These are phyloP conservation scores for Drosophila pseudotakahashii DNA, from an alignment of 2,888 invertebrate genomes.

Conservation along the genomic window DNA sequence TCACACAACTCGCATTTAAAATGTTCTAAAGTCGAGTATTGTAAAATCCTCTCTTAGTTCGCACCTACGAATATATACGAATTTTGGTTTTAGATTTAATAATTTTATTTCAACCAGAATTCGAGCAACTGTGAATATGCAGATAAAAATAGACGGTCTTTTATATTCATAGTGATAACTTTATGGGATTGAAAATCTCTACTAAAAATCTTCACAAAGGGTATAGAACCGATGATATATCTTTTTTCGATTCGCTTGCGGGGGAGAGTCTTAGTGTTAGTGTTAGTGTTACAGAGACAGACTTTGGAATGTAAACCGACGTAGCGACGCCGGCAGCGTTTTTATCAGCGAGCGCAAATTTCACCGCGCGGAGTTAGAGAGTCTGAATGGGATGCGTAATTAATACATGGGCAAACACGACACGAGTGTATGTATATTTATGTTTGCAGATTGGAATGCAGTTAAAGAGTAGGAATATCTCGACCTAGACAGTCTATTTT, in stretches of 20 bases:
- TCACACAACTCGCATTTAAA: background rate
- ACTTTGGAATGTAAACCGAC: constrained; percentile 77
- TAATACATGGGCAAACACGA: constrained; percentile 25
- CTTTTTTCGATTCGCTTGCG: no score
- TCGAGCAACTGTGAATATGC: no score
- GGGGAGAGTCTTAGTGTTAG: constrained; percentile 2
- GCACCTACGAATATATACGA: background rate
- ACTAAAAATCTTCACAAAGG: background rate
- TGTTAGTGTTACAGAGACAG: background rate
- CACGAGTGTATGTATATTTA: background rate
- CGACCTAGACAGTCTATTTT: constrained; percentile 48
- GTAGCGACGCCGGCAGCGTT: constrained; percentile 44
- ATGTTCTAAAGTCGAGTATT: background rate
- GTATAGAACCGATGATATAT: background rate
- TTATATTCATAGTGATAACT: no score
- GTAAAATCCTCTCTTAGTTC: background rate
- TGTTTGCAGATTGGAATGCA: constrained; percentile 10
- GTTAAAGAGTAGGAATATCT: constrained; percentile 13
- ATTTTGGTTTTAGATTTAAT: background rate
- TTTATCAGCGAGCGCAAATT: constrained; percentile 68
- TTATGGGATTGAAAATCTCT: background rate
- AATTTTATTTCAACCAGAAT: background rate
- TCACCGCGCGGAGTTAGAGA: constrained; percentile 53
- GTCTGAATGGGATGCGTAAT: constrained; percentile 78
- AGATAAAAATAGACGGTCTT: no score